Conservation (phyloP, 2,113 vertebrate genomes). For the Perca fluviatilis region DNA sequence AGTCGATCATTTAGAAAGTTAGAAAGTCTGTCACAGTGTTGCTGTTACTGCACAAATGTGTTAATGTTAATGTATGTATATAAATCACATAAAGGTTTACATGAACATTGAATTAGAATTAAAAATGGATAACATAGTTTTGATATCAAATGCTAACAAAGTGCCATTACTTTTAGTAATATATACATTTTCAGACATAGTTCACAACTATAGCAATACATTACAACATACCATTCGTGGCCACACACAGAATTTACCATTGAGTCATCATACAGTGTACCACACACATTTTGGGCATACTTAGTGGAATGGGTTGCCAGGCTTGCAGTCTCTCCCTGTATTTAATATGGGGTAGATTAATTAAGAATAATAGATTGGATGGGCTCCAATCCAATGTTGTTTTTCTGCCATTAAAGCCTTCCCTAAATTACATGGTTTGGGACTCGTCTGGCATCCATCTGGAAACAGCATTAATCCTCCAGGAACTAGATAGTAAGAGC, state of each 20-base stretch:
- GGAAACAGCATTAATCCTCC: conserved; percentile 45
- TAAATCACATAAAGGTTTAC: background rate
- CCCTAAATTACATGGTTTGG: conserved; percentile 49
- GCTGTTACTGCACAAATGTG: too few relatives aligned
- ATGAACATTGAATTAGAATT: background rate
- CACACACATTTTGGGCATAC: conserved; percentile 37
- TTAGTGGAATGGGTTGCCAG: conserved; percentile 52
- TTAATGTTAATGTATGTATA: too few relatives aligned
- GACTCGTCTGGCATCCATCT: conserved; percentile 64
- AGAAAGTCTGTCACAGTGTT: background rate
- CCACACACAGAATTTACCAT: conserved; percentile 21
- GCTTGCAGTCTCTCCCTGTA: conserved; percentile 40
- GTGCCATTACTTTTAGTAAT: background rate
- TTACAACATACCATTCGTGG: background rate
- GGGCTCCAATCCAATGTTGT: conserved; percentile 63
- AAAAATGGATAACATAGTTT: background rate
- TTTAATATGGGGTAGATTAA: conserved; percentile 62
- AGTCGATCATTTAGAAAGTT: background rate
- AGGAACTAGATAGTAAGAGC: conserved; percentile 35
- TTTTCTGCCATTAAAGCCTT: conserved; percentile 69
- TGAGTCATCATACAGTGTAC: conserved; percentile 13
- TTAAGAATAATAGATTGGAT: conserved; percentile 71
- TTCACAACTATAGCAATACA: background rate
- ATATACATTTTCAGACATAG: background rate
- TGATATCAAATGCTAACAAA: background rate